phyloP scores from a whole-genome alignment of 2,888 invertebrate species.

The Deladenus siricidicola region DNA sequence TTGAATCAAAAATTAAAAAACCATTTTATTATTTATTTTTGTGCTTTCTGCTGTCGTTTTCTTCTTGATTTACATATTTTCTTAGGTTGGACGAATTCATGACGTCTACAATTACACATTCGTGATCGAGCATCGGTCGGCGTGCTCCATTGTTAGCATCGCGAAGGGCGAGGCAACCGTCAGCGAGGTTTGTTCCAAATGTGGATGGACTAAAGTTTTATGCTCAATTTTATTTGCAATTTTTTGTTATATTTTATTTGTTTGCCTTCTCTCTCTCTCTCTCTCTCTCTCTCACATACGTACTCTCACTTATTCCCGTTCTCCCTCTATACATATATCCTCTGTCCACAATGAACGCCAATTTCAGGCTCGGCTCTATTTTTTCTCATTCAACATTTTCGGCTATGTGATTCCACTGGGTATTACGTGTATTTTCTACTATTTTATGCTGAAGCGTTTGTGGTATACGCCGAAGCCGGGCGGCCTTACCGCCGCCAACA shows the following conservation, averaged over 20 bases:
- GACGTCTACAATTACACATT: conserved; percentile 40
- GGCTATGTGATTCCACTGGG: conserved; percentile 74
- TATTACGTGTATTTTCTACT: conserved; percentile 76
- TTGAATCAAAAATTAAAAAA: no score
- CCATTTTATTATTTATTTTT: not conserved
- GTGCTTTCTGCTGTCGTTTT: not conserved
- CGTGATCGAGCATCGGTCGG: conserved; percentile 41
- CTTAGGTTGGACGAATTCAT: conserved; percentile 27
- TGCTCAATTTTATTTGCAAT: conserved; percentile 6
- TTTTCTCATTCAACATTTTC: conserved; percentile 76
- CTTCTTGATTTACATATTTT: not conserved
- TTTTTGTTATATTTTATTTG: no score
- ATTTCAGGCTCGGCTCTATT: conserved; percentile 44
- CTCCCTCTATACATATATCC: no score
- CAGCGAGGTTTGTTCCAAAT: conserved; percentile 28
- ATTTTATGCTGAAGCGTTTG: conserved; percentile 76
- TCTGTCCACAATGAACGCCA: not conserved
- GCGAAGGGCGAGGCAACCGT: conserved; percentile 38
- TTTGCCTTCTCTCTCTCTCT: no score
- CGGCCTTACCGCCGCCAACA: not conserved
- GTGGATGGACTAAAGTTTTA: no score
- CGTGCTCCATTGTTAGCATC: conserved; percentile 46
- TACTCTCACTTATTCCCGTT: no score
- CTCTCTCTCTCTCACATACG: no score
- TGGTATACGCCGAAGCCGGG: conserved; percentile 60